Evolutionary conservation across 92 coral and sea anemone genomes (phyloP).

Genomic region (Plumapathes pennacea): DNA sequence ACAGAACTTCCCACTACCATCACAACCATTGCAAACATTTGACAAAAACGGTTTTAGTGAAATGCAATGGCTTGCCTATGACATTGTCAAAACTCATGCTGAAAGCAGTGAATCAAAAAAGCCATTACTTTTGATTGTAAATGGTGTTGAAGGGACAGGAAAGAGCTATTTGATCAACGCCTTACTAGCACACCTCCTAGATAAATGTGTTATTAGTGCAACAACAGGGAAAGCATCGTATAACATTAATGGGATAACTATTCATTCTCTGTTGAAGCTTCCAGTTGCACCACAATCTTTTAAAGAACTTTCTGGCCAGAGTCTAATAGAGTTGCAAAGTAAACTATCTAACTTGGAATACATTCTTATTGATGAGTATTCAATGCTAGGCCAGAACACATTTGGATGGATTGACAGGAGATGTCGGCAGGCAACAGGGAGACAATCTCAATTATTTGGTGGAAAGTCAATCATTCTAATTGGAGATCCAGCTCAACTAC

Average conservation of each 20-base stretch:
- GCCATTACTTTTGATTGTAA: slow-evolving; percentile 41
- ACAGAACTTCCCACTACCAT: background rate
- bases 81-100: slow-evolving; percentile 42
- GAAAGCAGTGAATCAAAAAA: slow-evolving; percentile 13
- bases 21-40: background rate
- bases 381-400: slow-evolving; percentile 64
- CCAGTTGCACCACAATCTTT: slow-evolving; percentile 34
- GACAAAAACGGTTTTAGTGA: slow-evolving; percentile 40
- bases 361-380: slow-evolving; percentile 60
- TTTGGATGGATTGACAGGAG: slow-evolving; percentile 66
- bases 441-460: slow-evolving; percentile 45
- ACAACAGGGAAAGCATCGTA: slow-evolving; percentile 62
- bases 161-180: slow-evolving; percentile 50
- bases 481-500: slow-evolving; percentile 64
- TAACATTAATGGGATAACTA: slow-evolving; percentile 53
- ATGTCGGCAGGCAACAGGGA: slow-evolving; percentile 56
- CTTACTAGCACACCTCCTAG: slow-evolving; percentile 23
- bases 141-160: slow-evolving; percentile 50
- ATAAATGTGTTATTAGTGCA: slow-evolving; percentile 50
- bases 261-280: slow-evolving; percentile 57
- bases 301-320: slow-evolving; percentile 56
- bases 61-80: slow-evolving; percentile 54
- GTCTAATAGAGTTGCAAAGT: slow-evolving; percentile 36
- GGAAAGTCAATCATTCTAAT: slow-evolving; percentile 56
- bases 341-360: slow-evolving; percentile 26